A percentile compares a stretch with the other conserved stretches of the same genome.
phyloP scores from a whole-genome alignment of 2,113 vertebrate species.

The Genyomyrus donnyi region DNA sequence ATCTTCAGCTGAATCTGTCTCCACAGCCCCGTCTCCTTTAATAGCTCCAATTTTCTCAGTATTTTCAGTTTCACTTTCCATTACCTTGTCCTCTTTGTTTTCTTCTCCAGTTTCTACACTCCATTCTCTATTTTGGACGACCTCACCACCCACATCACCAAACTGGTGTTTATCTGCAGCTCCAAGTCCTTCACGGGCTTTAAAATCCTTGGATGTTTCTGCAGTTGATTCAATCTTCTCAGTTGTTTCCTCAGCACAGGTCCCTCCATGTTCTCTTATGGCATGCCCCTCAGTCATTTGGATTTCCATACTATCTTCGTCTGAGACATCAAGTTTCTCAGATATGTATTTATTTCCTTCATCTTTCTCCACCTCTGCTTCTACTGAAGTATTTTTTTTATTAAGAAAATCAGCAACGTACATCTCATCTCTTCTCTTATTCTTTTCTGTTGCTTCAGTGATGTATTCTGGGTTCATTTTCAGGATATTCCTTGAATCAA shows the following conservation, averaged over 20 bases:
- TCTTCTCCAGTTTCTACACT: conserved; percentile 15
- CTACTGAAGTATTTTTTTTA: conserved; percentile 18
- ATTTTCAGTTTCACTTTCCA: conserved; percentile 3
- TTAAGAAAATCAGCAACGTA: neutral
- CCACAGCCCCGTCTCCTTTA: conserved; percentile 4
- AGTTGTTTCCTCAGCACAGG: conserved; percentile 10
- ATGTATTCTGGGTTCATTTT: conserved; percentile 44
- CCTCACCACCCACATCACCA: conserved; percentile 13
- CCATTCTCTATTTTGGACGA: conserved; percentile 17
- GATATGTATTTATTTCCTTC: conserved; percentile 19
- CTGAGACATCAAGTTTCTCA: neutral
- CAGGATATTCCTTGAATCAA: conserved; percentile 74
- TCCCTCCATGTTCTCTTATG: neutral
- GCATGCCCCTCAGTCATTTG: neutral
- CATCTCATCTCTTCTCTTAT: neutral
- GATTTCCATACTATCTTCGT: neutral
- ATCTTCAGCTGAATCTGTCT: neutral
- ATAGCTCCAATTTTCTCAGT: neutral
- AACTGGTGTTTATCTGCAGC: rapidly evolving
- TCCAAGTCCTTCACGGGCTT: rapidly evolving
- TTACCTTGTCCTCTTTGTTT: neutral
- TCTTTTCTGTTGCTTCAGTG: neutral
- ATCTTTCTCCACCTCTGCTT: conserved; percentile 22
- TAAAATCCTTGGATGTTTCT: conserved; percentile 9
- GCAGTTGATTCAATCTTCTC: neutral